Conservation (phyloP, 2,113 vertebrate genomes). For the Brienomyrus longianalis region DNA sequence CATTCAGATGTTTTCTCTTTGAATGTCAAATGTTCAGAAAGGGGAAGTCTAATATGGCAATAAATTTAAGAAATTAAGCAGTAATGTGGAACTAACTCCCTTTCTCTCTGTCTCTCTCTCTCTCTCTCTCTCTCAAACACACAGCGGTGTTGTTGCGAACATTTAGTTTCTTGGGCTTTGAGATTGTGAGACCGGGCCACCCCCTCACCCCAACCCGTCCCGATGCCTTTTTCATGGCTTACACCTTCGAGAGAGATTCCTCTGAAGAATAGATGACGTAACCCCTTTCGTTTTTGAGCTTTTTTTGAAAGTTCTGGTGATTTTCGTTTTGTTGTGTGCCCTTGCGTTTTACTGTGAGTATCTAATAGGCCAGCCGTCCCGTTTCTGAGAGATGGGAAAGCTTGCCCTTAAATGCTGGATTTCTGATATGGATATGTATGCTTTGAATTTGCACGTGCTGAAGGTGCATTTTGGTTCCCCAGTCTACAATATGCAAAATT, state of each 20-base stretch:
- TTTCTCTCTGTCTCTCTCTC: background rate
- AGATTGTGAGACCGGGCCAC: constrained; percentile 81
- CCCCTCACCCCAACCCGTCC: constrained; percentile 77
- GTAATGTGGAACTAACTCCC: background rate
- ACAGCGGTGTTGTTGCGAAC: constrained; percentile 71
- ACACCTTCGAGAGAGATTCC: constrained; percentile 71
- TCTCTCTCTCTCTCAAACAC: background rate
- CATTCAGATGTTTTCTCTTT: too few species aligned
- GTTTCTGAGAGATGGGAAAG: background rate
- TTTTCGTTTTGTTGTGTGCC: background rate
- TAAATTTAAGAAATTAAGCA: background rate
- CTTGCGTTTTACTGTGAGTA: background rate
- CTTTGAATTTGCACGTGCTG: background rate
- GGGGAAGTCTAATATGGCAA: background rate
- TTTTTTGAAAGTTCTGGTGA: background rate
- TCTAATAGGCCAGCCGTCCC: background rate
- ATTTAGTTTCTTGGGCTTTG: constrained; percentile 80
- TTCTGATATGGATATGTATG: background rate
- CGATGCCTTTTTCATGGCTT: constrained; percentile 81
- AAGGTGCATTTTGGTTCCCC: background rate
- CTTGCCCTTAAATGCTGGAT: constrained; percentile 8
- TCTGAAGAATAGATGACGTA: constrained; percentile 22
- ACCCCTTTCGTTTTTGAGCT: background rate
- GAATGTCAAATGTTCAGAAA: background rate
- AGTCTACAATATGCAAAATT: background rate